Base-by-base conservation (phyloP, 2,797 vertebrate species). In the Acanthurus tractus region DNA sequence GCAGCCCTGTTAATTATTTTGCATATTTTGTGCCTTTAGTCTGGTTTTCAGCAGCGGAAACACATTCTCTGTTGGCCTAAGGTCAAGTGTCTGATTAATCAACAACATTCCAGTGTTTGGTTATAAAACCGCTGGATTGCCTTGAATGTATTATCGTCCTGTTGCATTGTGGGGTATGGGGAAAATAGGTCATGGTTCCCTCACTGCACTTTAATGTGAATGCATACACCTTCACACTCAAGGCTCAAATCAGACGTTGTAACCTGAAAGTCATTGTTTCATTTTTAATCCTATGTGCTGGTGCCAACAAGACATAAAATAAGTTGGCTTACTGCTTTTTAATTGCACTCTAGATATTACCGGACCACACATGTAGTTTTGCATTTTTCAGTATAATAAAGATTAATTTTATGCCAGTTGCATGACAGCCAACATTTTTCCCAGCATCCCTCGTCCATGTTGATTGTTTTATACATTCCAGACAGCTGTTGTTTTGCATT, bases 341-440 rank as follows among this genome's bases (percentile, higher is more conserved):
- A 5, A 55, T 42, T 61, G 18, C 22, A 17, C 50, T 68, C 14
- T 14, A 38, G 45, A 25, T 45, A 18, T 22, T 25, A 42, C 29
- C 53, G 48, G 74, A 77, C 73, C 68, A 78, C 72, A 74, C 53
- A 74, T 53, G 44, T 40, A 18, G 63, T 64, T 77, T 75, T 12
- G 3, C 4, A 13, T 74, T 66, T 76, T 45, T 49, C 42, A 14
- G 36, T 29, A 15, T n/a, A 36, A 18, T 64, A 48, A 67, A 65
- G 25, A 34, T 11, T 14, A 0, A 20, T 40, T 66, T 63, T 49
- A 42, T 49, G 42, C 58, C 9, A 72, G 42, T 54, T 54, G 34
- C 5, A 59, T 58, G 29, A 62, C 57, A 58, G 55, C 15, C 6
- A 65, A 20, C n/a, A 38, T 13, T 70, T 74, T 46, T 25, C 34